Evolutionary conservation across 2,797 vertebrate genomes (phyloP).

Genomic region (Coranthus polyacanthus): DNA sequence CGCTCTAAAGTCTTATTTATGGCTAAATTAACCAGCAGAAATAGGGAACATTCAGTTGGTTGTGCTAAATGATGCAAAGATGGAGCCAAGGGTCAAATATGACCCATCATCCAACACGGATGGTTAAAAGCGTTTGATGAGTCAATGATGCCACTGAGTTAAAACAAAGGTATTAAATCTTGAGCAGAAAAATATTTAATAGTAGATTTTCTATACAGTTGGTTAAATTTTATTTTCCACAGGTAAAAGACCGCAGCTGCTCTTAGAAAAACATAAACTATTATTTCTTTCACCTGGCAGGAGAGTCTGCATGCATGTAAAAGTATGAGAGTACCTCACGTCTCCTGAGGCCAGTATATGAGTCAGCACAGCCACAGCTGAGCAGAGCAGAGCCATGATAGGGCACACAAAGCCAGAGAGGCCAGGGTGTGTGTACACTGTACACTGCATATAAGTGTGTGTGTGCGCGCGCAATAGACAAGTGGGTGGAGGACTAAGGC

Average conservation of each 20-base stretch:
- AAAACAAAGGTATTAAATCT: conserved; percentile 71
- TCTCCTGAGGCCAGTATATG: conserved; percentile 75
- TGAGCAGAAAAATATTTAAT: conserved; percentile 56
- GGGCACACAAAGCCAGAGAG: conserved; percentile 57
- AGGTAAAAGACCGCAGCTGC: conserved; percentile 74
- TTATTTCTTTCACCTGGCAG: conserved; percentile 73
- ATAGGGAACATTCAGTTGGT: conserved; percentile 69
- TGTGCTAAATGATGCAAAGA: conserved; percentile 64
- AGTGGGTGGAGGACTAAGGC: conserved; percentile 68
- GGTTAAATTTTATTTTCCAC: conserved; percentile 66
- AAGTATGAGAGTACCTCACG: conserved; percentile 65
- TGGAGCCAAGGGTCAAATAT: conserved; percentile 62
- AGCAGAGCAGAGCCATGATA: conserved; percentile 61
- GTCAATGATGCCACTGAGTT: conserved; percentile 68
- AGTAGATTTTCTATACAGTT: conserved; percentile 60
- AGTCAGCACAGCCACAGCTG: conserved; percentile 77
- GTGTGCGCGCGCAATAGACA: conserved; percentile 47
- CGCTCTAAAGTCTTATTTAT: conserved; percentile 72
- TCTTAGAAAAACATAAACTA: conserved; percentile 65
- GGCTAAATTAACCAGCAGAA: conserved; percentile 73
- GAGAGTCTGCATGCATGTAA: conserved; percentile 63
- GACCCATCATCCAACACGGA: conserved; percentile 51
- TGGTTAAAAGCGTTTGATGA: conserved; percentile 54
- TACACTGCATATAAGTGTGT: conserved; percentile 9
- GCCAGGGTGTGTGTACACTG: conserved; percentile 28